Base-by-base conservation (phyloP, 2,797 vertebrate genomes). In the Peromyscus attwateri region DNA sequence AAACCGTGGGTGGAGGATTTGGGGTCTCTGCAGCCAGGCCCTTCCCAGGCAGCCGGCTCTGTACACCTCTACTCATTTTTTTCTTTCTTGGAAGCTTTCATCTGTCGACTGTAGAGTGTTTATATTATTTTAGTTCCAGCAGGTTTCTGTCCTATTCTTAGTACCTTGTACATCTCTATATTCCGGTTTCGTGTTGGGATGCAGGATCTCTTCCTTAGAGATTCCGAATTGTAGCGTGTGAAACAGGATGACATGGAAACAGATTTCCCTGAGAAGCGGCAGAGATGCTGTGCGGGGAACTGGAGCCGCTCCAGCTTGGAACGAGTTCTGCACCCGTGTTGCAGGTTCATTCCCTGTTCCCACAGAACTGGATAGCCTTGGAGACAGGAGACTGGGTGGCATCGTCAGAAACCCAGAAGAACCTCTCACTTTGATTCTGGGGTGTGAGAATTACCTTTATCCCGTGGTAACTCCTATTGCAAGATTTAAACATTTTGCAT, bases 121-220 rank as follows among this genome's bases (percentile, higher is more conserved):
- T 97, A 85, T 95, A 55, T 79, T 96, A 97, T 97, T 97, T 97
- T 64, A 93, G 95, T 97, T 93, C 95, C 95, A 90, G 91, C 96
- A 98, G 96, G 97, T 97, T 97, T 97, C 93, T 76, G 57, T 89
- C 80, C 92, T 97, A 97, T 98, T 98, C 95, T 97, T 97, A 97
- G 97, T 80, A 77, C 97, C 97, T 97, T 97, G 97, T 82, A 94
- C 95, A 92, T 96, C 95, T 97, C 95, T 95, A 95, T 92, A 95
- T 97, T 96, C 93, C 52, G 46, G 84, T 93, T 98, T 96, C 93
- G 95, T 93, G 77, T 96, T 95, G 62, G 40, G 91, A 97, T 94
- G 84, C 94, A 97, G 91, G 87, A 97, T 97, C 85, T 97, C 93
- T 84, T 77, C 83, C 77, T 85, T 92, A 85, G 83, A 97, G 96